Evolutionary conservation across 2,797 vertebrate species (phyloP).

Genomic region (Eulemur mongoz): DNA sequence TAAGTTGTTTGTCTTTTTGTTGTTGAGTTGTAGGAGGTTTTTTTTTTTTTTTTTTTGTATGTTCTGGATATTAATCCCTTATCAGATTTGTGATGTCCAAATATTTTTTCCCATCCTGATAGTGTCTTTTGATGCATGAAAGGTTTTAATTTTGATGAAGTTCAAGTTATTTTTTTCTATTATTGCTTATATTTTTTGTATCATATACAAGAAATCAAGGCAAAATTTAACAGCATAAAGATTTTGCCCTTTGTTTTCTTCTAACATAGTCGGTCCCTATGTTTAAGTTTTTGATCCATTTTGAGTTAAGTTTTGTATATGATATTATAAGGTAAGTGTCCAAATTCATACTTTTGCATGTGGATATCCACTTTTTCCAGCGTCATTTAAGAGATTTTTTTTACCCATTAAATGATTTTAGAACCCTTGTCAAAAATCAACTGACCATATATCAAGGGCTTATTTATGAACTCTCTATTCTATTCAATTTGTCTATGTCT

Average conservation of each 20-base stretch:
- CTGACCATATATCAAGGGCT: background rate
- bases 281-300: background rate
- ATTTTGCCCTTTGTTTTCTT: background rate
- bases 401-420: background rate
- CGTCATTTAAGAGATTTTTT: background rate
- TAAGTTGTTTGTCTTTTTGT: background rate
- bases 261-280: background rate
- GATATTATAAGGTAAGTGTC: background rate
- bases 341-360: background rate
- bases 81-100: background rate
- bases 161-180: background rate
- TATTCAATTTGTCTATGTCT: background rate
- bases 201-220: background rate
- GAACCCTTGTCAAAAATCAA: background rate
- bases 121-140: background rate
- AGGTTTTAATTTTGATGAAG: background rate
- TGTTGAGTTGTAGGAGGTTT: background rate
- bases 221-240: background rate
- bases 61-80: background rate
- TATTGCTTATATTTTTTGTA: background rate
- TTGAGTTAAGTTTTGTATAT: background rate
- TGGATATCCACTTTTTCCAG: background rate
- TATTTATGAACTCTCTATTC: no score
- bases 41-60: no score
- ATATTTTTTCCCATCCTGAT: background rate